phyloP scores from a whole-genome alignment of 2,113 vertebrate genomes.

The Lycaon pictus region DNA sequence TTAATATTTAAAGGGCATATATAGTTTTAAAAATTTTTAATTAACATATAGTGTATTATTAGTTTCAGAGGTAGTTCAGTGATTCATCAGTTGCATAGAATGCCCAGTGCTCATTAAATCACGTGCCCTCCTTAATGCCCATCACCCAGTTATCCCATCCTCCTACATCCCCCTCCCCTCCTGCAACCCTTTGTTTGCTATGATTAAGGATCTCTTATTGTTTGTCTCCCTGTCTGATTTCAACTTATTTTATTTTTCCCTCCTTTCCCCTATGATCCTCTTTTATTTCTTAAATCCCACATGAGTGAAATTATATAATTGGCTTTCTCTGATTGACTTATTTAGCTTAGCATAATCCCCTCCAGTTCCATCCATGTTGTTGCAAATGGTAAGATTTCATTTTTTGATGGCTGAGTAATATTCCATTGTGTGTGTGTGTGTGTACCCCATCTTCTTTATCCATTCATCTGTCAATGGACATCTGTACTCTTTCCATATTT shows the following conservation, averaged over 20 bases:
- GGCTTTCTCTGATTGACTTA: neutral
- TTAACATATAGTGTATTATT: neutral
- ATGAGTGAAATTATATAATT: neutral
- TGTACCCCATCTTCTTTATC: neutral
- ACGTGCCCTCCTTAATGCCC: neutral
- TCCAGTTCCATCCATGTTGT: neutral
- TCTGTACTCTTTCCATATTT: neutral
- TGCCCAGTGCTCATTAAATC: neutral
- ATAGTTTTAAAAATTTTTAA: neutral
- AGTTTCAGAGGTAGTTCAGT: neutral
- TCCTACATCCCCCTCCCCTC: neutral
- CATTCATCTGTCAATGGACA: neutral
- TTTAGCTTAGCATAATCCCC: neutral
- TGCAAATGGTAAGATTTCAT: neutral
- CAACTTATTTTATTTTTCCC: neutral
- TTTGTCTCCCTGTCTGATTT: neutral
- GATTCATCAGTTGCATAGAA: neutral
- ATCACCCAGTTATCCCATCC: neutral
- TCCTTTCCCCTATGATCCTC: neutral
- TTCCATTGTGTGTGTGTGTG: neutral
- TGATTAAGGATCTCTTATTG: neutral
- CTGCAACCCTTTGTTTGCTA: neutral
- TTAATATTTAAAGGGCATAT: constrained; percentile 26
- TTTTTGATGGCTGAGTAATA: neutral
- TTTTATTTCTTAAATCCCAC: neutral